Base-by-base conservation (phyloP, 2,888 invertebrate genomes). In the Eurois occulta region DNA sequence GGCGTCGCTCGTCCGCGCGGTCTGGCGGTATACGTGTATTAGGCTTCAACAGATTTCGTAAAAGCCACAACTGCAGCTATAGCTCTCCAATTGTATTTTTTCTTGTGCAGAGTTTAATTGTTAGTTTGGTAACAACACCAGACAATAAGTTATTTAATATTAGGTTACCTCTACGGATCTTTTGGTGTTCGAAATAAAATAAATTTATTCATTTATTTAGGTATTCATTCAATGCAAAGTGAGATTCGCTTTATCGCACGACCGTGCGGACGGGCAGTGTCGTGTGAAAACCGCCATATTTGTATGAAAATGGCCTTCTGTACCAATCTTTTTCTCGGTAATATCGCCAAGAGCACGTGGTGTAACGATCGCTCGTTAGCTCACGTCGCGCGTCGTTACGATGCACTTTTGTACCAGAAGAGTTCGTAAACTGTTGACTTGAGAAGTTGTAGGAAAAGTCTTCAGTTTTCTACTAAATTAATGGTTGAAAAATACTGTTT, bases 321-420 rank as follows among this genome's bases (percentile, higher is more conserved):
- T 58, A 35, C 10, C 8, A 8, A 13, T 35, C 0, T 76, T 11
- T 73, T 58, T 24, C n/a, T 21, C 35, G 43, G 35, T 43, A 74
- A 89, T 86, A 88, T 81, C 74, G 78, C 74, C 32, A 32, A 64
- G 75, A 52, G 82, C 85, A 88, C 88, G 86, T 83, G 87, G 75
- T 76, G 81, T 87, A 88, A 90, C 85, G 91, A 88, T 85, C 82
- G 83, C 89, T 91, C 91, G 91, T 90, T 91, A 90, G 88, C 81
- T 87, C 78, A 60, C 73, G 68, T 83, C 86, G 91, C 78, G 55
- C 73, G 68, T 83, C 86, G 91, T 89, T 90, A 87, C 86, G 78
- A 81, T 88, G 87, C 87, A 88, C 89, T 88, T 88, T 89, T 81
- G 88, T 87, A 79, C 75, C 48, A 48, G 41, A 62, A 41, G 72